These are phyloP conservation scores for Bambusicola thoracicus DNA, from an alignment of 2,113 vertebrate species.

Conservation along the genomic window DNA sequence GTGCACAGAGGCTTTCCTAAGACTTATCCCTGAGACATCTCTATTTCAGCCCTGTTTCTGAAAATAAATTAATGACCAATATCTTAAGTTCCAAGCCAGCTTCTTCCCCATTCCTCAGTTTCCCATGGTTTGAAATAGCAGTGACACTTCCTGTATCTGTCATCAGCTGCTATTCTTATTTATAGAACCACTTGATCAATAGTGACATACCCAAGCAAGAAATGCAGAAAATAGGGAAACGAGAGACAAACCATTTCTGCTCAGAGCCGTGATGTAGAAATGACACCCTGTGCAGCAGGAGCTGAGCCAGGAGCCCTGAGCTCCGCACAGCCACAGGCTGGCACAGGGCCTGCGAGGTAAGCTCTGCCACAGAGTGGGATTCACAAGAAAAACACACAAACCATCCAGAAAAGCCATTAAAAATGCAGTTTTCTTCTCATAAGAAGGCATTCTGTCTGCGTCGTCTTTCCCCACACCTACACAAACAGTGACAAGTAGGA, in stretches of 20 bases:
- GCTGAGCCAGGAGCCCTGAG: neutral
- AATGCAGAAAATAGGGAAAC: neutral
- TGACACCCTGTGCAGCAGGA: neutral
- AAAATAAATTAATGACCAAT: rapidly evolving
- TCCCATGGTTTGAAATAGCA: neutral
- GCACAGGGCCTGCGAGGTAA: neutral
- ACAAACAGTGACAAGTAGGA: neutral
- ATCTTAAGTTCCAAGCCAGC: neutral
- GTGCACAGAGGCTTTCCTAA: neutral
- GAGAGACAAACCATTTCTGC: neutral
- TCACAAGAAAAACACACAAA: neutral
- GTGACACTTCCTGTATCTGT: neutral
- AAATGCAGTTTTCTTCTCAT: neutral
- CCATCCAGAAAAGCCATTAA: neutral
- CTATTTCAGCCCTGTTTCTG: neutral
- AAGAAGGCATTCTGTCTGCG: neutral
- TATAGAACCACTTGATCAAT: rapidly evolving
- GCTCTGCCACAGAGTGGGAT: neutral
- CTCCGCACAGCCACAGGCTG: neutral
- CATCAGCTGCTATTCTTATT: neutral
- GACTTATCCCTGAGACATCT: neutral
- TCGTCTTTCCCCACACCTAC: neutral
- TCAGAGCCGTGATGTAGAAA: neutral
- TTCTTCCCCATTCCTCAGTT: neutral
- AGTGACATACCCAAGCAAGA: neutral